phyloP scores from a whole-genome alignment of 2,113 vertebrate genomes.

The Camelus dromedarius region DNA sequence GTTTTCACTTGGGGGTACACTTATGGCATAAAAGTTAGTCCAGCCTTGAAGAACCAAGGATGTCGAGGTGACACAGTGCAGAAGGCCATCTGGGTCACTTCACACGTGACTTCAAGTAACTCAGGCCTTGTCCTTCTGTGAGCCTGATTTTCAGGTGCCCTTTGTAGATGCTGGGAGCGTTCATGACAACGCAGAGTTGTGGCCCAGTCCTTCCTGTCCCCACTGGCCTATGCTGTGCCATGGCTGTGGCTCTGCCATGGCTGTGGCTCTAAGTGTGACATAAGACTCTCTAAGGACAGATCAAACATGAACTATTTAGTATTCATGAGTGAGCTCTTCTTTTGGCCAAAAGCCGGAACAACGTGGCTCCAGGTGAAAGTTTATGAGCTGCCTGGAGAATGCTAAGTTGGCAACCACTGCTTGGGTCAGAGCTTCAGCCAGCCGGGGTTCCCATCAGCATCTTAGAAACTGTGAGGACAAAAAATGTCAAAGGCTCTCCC shows the following conservation, averaged over 20 bases:
- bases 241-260: not conserved
- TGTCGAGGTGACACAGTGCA: no score
- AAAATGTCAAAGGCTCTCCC: not conserved
- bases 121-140: fast-evolving
- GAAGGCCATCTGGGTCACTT: not conserved
- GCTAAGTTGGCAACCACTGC: not conserved
- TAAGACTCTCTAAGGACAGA: not conserved
- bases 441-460: not conserved
- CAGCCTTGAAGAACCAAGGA: not conserved
- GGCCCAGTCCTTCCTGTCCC: not conserved
- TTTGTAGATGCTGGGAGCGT: not conserved
- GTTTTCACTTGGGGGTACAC: not conserved
- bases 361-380: constrained; percentile 23
- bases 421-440: not conserved
- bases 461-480: constrained; percentile 1
- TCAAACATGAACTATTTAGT: not conserved
- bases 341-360: constrained; percentile 38
- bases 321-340: not conserved
- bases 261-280: not conserved
- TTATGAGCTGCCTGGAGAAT: not conserved
- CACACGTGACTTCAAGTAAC: not conserved
- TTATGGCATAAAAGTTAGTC: not conserved
- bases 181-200: fast-evolving
- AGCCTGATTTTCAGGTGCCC: not conserved
- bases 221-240: not conserved